Conservation (phyloP, 2,113 vertebrate species). For the zebrafish (Danio rerio) region DNA sequence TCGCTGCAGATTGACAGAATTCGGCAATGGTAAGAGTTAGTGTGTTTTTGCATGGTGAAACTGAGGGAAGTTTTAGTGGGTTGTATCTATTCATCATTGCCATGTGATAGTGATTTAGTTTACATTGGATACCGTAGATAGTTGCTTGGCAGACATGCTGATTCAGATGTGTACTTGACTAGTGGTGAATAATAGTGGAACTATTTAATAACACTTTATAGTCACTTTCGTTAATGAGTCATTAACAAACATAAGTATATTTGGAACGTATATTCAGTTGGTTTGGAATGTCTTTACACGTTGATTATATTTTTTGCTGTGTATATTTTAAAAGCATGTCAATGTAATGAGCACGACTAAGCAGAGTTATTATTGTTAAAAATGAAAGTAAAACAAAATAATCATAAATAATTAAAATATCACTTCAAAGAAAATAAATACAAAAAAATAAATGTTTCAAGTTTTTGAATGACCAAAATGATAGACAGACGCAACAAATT, state of each 20-base stretch:
- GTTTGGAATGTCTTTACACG: background rate
- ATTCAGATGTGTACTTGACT: background rate
- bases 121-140: background rate
- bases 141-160: background rate
- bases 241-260: background rate
- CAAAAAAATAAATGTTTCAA: too few relatives aligned
- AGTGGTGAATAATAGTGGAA: background rate
- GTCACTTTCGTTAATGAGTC: background rate
- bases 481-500: too few relatives aligned
- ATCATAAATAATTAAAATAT: too few relatives aligned
- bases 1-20: slow-evolving; percentile 47
- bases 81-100: background rate
- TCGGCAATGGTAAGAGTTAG: slow-evolving; percentile 48
- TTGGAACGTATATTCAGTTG: background rate
- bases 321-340: background rate
- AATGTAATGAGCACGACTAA: background rate
- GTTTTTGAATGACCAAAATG: too few relatives aligned
- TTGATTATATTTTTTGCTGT: background rate
- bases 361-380: background rate
- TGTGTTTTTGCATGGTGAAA: background rate
- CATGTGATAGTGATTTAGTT: background rate
- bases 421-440: too few relatives aligned
- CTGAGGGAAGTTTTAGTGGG: background rate
- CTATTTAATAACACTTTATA: background rate
- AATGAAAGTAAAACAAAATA: too few relatives aligned